phyloP scores from a whole-genome alignment of 2,113 vertebrate species.

The Phrynosoma blainvillii region DNA sequence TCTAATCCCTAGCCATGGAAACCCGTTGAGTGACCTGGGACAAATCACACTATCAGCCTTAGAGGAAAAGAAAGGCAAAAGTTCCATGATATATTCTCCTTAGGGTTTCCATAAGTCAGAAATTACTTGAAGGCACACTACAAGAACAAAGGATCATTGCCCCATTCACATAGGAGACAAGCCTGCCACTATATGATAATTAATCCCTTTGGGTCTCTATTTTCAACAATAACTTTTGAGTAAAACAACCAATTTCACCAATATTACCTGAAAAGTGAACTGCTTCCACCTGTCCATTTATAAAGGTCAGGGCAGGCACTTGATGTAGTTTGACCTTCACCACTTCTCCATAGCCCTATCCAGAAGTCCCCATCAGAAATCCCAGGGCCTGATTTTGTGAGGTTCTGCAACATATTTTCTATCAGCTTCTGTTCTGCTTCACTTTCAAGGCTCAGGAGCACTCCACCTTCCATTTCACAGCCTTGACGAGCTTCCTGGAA shows the following conservation, averaged over 20 bases:
- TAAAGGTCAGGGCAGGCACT: constrained; percentile 89
- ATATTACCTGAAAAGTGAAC: constrained; percentile 85
- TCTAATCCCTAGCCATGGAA: too few species aligned
- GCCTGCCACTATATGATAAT: too few species aligned
- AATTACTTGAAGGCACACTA: too few species aligned
- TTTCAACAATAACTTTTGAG: neutral
- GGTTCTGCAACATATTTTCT: constrained; percentile 86
- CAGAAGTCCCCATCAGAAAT: constrained; percentile 96
- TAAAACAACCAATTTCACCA: neutral
- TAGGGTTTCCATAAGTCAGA: too few species aligned
- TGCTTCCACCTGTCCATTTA: constrained; percentile 88
- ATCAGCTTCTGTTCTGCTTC: constrained; percentile 86
- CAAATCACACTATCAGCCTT: too few species aligned
- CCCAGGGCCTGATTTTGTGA: constrained; percentile 80
- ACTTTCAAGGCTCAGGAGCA: constrained; percentile 87
- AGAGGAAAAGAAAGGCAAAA: too few species aligned
- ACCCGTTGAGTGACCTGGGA: too few species aligned
- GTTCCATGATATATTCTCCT: too few species aligned
- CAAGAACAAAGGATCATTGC: too few species aligned
- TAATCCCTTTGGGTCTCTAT: neutral
- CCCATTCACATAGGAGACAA: neutral
- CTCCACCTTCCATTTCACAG: constrained; percentile 87
- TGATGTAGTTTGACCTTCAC: constrained; percentile 71
- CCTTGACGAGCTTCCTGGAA: constrained; percentile 88
- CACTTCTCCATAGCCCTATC: constrained; percentile 91